Evolutionary conservation across 1,140 invertebrate species (phyloP), one percentile per base, ranked within the genome.

Genomic region (Zaprionus taronus): DNA sequence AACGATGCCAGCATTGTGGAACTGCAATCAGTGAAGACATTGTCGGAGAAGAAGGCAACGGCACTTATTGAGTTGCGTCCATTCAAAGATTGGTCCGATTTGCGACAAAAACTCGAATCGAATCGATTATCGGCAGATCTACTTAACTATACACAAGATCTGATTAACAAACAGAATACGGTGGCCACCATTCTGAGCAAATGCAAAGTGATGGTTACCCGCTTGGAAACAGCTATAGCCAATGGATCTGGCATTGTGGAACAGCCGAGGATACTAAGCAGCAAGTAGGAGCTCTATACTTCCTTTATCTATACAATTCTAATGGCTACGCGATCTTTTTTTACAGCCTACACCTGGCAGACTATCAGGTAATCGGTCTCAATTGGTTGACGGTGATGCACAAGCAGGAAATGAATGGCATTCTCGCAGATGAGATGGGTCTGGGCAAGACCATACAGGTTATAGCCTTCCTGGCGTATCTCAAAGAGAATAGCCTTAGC

Each of bases 311-410:
- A 31, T 31, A 31, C 2, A 31, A 31, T 31, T 31, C 7, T 31
- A 28, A 31, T 31, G 28, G 7, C 7, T 31, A 31, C 6, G 28
- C 28, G 28, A 31, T 31, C 28, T 28, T 3, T n/a, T 14, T 51
- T 60, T 75, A 28, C 83, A 95, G 95, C 41, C 93, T 96, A 67
- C 95, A 95, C 84, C 93, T 99, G 74, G 96, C 97, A 6, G 95
- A 96, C 17, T 99, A 99, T 93, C 98, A 99, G 94, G 94, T 99
- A 93, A 95, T 99, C 24, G 98, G 98, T 7, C 93, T 99, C 1
- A 99, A 99, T 92, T 99, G 98, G 98, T 93, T 99, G 0, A 95
- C 96, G 0, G 95, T 99, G 3, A 96, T 99, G 94, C 96, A 99
- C 89, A 95, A 96, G 28, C 97, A 98, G 79, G 95, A 97, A 34